Evolutionary conservation across 2,888 invertebrate genomes (phyloP), one percentile per base, ranked within the genome.

Genomic region (Andrena bicolor): DNA sequence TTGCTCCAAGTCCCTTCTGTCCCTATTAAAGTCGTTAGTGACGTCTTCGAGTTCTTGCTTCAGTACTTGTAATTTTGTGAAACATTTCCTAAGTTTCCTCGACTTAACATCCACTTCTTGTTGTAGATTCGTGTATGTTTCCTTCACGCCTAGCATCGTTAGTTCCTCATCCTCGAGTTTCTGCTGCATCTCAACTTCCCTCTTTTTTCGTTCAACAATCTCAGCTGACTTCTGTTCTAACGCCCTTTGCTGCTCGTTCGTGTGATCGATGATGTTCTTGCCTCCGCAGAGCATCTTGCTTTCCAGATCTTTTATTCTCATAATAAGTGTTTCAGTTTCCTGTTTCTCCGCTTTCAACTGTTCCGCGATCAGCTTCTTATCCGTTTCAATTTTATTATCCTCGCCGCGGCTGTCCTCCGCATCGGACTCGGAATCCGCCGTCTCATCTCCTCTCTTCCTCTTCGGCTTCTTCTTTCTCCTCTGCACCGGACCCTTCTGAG

Each of bases 41-140:
- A 97, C 96, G 91, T 98, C 98, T 83, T 96, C 96, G 10, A 98
- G 95, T 92, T 98, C 98, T 91, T 97, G 96, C 88, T 97, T 96
- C 0, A 96, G 94, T 2, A 95, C 95, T 91, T 97, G 96, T 69
- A 97, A 96, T 94, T 98, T 98, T 20, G 96, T 95, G 91, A 98
- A 97, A 91, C 99, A 96, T 94, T 99, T 98, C 92, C 98, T 98
- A 73, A 99, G 94, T 94, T 99, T 98, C 90, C 97, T 97, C 30
- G 99, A 98, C 94, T 99, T 99, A 76, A 98, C 96, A 92, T 99
- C 99, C 1, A 99, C 99, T 94, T 99, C 99, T 93, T 99, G 99
- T 92, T 99, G 98, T 76, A 99, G 94, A 69, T 97, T 98, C 8
- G 97, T 96, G 92, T 98, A 99, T 0, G 98, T 99, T 91, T 97